Percentiles rank a stretch among this genome's conserved stretches.
These are phyloP conservation scores for Furcifer pardalis DNA, from an alignment of 2,797 vertebrate genomes.

Conservation along the genomic window DNA sequence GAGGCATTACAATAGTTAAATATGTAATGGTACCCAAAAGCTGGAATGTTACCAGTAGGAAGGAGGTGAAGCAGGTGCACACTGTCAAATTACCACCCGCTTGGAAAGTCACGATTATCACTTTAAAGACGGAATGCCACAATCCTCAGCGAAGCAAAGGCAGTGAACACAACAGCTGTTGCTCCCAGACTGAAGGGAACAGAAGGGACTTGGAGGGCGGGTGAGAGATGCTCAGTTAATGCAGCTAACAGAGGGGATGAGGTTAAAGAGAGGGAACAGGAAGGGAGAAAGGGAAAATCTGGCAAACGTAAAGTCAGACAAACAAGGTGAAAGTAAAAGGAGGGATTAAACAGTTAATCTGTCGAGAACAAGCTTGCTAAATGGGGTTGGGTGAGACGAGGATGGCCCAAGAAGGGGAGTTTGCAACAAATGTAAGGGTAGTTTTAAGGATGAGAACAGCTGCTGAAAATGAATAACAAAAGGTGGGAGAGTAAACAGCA, in stretches of 20 bases:
- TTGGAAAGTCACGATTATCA: conserved; percentile 62
- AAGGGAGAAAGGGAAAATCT: conserved; percentile 34
- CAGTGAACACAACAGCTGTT: conserved; percentile 59
- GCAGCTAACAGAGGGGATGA: conserved; percentile 35
- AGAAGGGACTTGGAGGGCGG: too few relatives aligned
- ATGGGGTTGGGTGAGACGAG: neutral
- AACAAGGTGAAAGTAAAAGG: neutral
- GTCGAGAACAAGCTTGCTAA: neutral
- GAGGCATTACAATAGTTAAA: conserved; percentile 48
- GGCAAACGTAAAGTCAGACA: neutral
- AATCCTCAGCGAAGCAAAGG: conserved; percentile 55
- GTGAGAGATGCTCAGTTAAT: conserved; percentile 32
- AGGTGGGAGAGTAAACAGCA: neutral
- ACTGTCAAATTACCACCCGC: conserved; percentile 65
- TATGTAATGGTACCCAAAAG: conserved; percentile 31
- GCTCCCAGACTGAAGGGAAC: conserved; percentile 6
- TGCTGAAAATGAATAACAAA: neutral
- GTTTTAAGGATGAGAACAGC: neutral
- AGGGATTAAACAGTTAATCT: neutral
- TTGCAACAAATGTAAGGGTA: neutral
- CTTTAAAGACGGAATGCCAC: conserved; percentile 68
- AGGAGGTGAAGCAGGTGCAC: conserved; percentile 66
- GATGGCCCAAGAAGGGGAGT: neutral
- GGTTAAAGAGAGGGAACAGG: conserved; percentile 43
- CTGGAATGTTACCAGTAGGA: conserved; percentile 47